Evolutionary conservation across 2,113 vertebrate species (phyloP), one percentile per base, ranked within the genome.

Genomic region (Emydura subglobosa): DNA sequence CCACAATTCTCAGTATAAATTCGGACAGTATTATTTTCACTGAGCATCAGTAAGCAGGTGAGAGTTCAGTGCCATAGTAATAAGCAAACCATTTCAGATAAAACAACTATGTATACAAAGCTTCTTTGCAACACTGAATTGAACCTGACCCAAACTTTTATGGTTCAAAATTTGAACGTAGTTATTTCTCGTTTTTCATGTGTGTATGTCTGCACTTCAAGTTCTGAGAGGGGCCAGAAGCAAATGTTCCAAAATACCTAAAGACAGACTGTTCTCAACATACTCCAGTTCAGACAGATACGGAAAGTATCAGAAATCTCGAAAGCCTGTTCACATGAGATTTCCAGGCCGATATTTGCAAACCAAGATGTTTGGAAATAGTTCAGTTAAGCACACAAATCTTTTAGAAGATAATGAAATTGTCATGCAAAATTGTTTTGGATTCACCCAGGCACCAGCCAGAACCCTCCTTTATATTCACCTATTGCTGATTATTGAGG

Each of bases 31-130:
- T 91, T 96, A 92, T 88, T 92, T 95, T 29, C 0, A n/a, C 85
- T 92, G 92, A 91, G 44, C 72, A 91, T 68, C 88, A 92, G 11
- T 78, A 91, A 92, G 86, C 87, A 27, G 14, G 34, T 87, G 87
- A 95, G 65, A 88, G 96, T 17, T 85, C 81, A 80, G 78, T 92
- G 42, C 57, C 85, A 78, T n/a, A 92, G 31, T 92, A 86, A 87
- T 80, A 96, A 79, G 93, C 76, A 97, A 96, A 95, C 89, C 1
- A 47, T 84, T 96, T 88, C 14, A 97, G 94, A 94, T 90, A 1
- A 94, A 93, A 85, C 68, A 94, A 78, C 80, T 90, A 86, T 53
- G 11, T 59, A 96, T 47, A 34, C 84, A 82, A 89, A 88, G 59
- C 1, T 94, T 93, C 91, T 95, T 76, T 95, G 72, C 72, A 31